Evolutionary conservation across 2,113 vertebrate genomes (phyloP).

Genomic region (Gracilinanus agilis): DNA sequence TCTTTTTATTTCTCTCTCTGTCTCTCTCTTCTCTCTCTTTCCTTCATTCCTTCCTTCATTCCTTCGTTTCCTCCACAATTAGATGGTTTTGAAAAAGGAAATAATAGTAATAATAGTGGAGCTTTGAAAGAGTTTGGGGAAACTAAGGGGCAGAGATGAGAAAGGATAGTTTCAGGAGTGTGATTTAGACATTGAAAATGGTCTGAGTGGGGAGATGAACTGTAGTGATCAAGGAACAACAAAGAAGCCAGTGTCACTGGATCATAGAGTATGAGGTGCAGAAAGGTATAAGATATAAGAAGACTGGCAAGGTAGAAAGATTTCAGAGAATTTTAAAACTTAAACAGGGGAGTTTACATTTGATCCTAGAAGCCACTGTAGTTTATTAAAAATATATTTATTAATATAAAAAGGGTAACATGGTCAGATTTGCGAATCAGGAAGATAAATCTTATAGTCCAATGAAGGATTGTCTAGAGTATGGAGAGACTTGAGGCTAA

Average conservation of each 20-base stretch:
- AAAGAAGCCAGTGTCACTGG: not conserved
- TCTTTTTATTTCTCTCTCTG: not conserved
- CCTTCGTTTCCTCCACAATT: not conserved
- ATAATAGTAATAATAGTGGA: not conserved
- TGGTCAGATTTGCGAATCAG: no score
- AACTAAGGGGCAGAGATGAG: not conserved
- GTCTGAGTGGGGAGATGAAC: not conserved
- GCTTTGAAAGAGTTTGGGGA: not conserved
- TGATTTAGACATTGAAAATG: not conserved
- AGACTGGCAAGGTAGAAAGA: not conserved
- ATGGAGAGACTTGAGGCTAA: no score
- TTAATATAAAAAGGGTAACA: no score
- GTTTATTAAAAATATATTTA: no score
- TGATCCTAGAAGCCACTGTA: no score
- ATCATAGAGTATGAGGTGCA: not conserved
- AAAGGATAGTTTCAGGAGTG: not conserved
- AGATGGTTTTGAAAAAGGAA: not conserved
- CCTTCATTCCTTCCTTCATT: no score
- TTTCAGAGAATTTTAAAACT: no score
- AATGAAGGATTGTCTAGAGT: no score
- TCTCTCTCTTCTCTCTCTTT: no score
- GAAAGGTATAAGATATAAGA: no score
- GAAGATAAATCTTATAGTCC: no score
- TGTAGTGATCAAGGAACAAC: not conserved
- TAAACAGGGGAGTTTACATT: no score